Conservation (phyloP, 1,140 invertebrate genomes). For the Scaptodrosophila lebanonensis region DNA sequence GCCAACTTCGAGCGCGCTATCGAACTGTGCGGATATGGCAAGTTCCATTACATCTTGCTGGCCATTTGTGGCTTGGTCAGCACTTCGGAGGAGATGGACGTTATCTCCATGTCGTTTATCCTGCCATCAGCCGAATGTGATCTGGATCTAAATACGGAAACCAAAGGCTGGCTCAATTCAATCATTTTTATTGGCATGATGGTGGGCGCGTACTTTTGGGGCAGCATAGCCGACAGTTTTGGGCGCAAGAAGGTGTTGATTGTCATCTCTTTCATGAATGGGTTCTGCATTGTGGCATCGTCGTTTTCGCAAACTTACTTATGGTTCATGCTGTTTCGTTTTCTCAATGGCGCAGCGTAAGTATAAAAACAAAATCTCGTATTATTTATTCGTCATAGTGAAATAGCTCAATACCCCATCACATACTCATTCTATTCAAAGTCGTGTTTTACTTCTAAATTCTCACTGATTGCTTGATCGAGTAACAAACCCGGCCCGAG, state of each 20-base stretch:
- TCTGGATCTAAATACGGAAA: constrained; percentile 88
- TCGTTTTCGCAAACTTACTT: constrained; percentile 92
- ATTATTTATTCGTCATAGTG: too few relatives aligned
- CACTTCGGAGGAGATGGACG: constrained; percentile 96
- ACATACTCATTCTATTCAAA: not conserved
- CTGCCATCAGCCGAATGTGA: constrained; percentile 95
- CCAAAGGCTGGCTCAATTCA: constrained; percentile 92
- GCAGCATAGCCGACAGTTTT: constrained; percentile 90
- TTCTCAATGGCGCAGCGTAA: constrained; percentile 95
- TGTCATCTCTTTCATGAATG: constrained; percentile 92
- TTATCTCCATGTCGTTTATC: constrained; percentile 96
- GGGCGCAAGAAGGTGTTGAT: constrained; percentile 91
- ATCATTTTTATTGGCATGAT: constrained; percentile 95
- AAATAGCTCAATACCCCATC: too few relatives aligned
- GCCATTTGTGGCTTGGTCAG: constrained; percentile 94
- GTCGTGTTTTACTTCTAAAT: too few relatives aligned
- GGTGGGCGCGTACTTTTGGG: constrained; percentile 94
- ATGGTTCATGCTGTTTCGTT: constrained; percentile 92
- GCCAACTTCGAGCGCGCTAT: constrained; percentile 90
- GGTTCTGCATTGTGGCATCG: constrained; percentile 90
- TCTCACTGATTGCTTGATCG: too few relatives aligned
- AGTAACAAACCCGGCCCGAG: too few relatives aligned
- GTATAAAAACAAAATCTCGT: constrained; percentile 75
- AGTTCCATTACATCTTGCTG: constrained; percentile 93
- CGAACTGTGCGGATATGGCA: constrained; percentile 91